Conservation (phyloP, 2,888 invertebrate species). For the Venusia cambrica region DNA sequence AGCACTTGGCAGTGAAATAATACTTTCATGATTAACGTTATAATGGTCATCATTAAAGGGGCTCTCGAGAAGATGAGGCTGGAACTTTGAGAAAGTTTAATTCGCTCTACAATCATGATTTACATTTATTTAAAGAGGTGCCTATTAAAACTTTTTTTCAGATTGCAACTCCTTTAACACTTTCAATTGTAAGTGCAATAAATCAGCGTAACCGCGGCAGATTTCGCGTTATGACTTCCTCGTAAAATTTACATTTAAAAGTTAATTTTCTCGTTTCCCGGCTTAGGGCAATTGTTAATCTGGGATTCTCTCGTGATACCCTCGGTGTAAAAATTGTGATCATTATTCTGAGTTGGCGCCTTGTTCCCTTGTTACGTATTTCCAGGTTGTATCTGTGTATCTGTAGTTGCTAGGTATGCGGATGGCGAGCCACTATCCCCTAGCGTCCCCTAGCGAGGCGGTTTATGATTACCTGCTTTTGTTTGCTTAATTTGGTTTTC, state of each 20-base stretch:
- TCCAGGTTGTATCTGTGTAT: constrained; percentile 3
- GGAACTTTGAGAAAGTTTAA: constrained; percentile 67
- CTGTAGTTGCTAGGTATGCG: background rate
- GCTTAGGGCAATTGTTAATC: constrained; percentile 75
- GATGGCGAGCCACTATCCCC: constrained; percentile 16
- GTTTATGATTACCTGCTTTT: constrained; percentile 18
- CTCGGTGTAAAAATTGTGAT: constrained; percentile 54
- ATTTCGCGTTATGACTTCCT: constrained; percentile 78
- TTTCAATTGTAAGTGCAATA: constrained; percentile 77
- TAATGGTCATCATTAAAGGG: constrained; percentile 67
- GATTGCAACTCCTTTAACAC: constrained; percentile 79
- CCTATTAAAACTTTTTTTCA: constrained; percentile 80
- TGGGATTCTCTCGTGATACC: constrained; percentile 58
- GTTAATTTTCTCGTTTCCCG: constrained; percentile 73
- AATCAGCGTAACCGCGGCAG: constrained; percentile 77
- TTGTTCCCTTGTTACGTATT: constrained; percentile 22
- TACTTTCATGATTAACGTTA: constrained; percentile 50
- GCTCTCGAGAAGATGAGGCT: constrained; percentile 63
- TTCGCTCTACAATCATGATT: constrained; percentile 69
- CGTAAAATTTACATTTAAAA: constrained; percentile 80
- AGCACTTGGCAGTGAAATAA: constrained; percentile 44
- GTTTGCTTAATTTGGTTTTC: constrained; percentile 15
- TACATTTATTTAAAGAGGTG: constrained; percentile 78
- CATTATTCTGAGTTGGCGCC: constrained; percentile 44
- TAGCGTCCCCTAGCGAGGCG: constrained; percentile 10